These are phyloP conservation scores for Eulithis testata DNA, from an alignment of 2,888 invertebrate genomes.

Conservation along the genomic window DNA sequence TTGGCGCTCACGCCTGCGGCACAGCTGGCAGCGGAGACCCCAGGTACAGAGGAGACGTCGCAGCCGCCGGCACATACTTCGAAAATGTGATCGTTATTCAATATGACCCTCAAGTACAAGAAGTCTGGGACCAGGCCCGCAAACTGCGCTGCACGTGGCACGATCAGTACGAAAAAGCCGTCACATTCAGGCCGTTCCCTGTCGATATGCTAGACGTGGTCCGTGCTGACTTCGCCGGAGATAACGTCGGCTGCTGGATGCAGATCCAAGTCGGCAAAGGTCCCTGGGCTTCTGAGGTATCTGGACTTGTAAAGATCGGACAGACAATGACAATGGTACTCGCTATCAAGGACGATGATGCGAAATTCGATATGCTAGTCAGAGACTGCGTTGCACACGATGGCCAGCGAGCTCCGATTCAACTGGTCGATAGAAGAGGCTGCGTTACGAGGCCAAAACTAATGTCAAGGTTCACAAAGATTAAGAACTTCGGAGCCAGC, in stretches of 20 bases:
- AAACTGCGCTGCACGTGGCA: slow-evolving; percentile 97
- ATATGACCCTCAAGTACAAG: slow-evolving; percentile 96
- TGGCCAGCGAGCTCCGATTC: slow-evolving; percentile 96
- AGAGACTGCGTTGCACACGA: slow-evolving; percentile 97
- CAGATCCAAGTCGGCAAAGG: slow-evolving; percentile 98
- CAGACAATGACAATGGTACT: slow-evolving; percentile 99
- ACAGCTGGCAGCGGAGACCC: slow-evolving; percentile 96
- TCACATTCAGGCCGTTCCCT: slow-evolving; percentile 96
- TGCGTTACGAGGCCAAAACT: slow-evolving; percentile 96
- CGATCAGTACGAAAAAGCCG: slow-evolving; percentile 97
- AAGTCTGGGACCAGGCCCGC: slow-evolving; percentile 97
- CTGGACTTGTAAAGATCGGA: slow-evolving; percentile 96
- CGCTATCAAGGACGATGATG: slow-evolving; percentile 97
- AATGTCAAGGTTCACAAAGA: slow-evolving; percentile 97
- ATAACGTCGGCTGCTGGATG: slow-evolving; percentile 99
- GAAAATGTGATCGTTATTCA: slow-evolving; percentile 97
- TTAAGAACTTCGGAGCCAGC: slow-evolving; percentile 97
- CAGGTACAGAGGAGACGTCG: slow-evolving; percentile 95
- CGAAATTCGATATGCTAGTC: slow-evolving; percentile 97
- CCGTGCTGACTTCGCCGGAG: slow-evolving; percentile 97
- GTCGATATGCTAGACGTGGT: slow-evolving; percentile 98
- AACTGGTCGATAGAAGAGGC: slow-evolving; percentile 95
- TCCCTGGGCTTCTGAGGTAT: slow-evolving; percentile 98
- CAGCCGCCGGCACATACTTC: slow-evolving; percentile 96
- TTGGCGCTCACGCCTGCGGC: slow-evolving; percentile 95